Base-by-base conservation (phyloP, 53 echinoderm and acorn worm genomes). In the Apostichopus leukothele region DNA sequence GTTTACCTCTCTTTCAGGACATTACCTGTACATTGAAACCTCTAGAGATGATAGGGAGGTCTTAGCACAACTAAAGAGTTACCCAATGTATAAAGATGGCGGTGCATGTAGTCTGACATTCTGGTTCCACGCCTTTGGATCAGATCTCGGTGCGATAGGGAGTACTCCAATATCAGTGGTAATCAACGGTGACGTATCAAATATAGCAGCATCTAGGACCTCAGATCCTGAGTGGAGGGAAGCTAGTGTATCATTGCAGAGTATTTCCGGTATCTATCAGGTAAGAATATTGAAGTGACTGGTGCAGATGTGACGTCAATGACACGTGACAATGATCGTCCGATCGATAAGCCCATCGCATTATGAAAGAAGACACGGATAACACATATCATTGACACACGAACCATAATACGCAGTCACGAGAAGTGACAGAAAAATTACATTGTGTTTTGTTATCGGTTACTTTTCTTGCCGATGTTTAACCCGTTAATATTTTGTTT, bases 21-120 rank as follows among this genome's bases (percentile, higher is more conserved):
- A 96, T 79, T 96, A 96, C 73, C 20, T 96, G 4, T 96, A 92
- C 67, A 90, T 96, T 51, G 96, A 96, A 68, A 91, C 94, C 10
- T 93, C 94, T 1, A 85, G 94, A 52, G 89, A 87, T 1, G 91
- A 88, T n/a, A 89, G 76, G 23, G 88, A 86, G 76, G 89, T 66
- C 18, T 79, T 60, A 0, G 96, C 96, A 14, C 85, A 74, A 5
- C 83, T 96, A 53, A 90, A 67, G 14, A 92, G 91, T 11, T 66
- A 89, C 20, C 88, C 90, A 75, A 89, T 89, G 73, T 93, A 74
- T 55, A 96, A 96, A 81, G 18, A 83, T 0, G 16, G 75, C 3
- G 90, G 86, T 0, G 22, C 60, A 6, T 96, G 94, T 83, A 84
- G 39, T 7, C 13, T 96, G 66, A 60, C 86, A 16, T 96, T 96